These are phyloP conservation scores for Anthoptus insignis DNA, from an alignment of 2,888 invertebrate genomes.

Conservation along the genomic window DNA sequence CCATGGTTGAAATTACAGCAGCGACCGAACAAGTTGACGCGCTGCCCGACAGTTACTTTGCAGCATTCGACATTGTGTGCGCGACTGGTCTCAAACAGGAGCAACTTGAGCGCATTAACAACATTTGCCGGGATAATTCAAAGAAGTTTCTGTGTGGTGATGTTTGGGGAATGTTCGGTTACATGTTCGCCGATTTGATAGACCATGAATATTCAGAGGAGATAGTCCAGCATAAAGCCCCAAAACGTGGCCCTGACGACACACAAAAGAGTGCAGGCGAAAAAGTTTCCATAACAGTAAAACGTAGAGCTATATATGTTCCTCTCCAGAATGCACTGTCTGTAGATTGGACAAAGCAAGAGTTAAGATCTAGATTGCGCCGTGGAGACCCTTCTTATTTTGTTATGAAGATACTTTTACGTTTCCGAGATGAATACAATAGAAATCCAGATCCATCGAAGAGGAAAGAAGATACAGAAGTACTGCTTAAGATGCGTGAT, in stretches of 20 bases:
- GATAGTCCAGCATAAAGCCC: constrained; percentile 79
- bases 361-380: constrained; percentile 88
- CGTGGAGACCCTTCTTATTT: constrained; percentile 92
- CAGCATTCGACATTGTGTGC: constrained; percentile 94
- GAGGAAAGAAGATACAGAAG: constrained; percentile 88
- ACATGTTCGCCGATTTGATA: constrained; percentile 95
- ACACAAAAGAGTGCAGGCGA: constrained; percentile 80
- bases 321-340: constrained; percentile 90
- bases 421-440: constrained; percentile 91
- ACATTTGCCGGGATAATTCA: constrained; percentile 90
- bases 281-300: constrained; percentile 88
- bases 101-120: constrained; percentile 91
- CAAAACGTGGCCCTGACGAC: constrained; percentile 87
- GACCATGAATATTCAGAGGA: constrained; percentile 89
- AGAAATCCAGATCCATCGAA: constrained; percentile 91
- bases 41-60: constrained; percentile 91
- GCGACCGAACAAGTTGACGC: constrained; percentile 88
- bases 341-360: constrained; percentile 88
- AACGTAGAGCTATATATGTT: constrained; percentile 89
- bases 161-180: constrained; percentile 98
- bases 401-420: constrained; percentile 90
- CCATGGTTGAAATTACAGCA: constrained; percentile 94
- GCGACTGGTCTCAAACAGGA: constrained; percentile 91
- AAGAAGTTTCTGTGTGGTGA: constrained; percentile 96
- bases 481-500: constrained; percentile 88